Conservation (phyloP, 2,797 vertebrate species). For the Perodicticus potto region DNA sequence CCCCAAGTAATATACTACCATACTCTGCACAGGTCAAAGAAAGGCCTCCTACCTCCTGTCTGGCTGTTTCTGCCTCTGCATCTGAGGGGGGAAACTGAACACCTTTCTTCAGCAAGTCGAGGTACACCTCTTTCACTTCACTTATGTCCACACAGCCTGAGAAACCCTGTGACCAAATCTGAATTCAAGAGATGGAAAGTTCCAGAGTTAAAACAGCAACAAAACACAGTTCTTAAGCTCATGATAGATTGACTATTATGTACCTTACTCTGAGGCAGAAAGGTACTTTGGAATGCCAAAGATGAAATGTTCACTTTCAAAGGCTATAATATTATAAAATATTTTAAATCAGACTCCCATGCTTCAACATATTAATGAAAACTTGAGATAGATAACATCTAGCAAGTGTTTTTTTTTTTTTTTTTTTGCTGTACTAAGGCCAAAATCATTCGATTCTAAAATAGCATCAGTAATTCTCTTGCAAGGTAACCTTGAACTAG, state of each 20-base stretch:
- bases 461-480: conserved; percentile 1
- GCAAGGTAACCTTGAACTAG: conserved; percentile 22
- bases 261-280: not conserved
- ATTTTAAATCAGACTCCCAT: not conserved
- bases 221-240: conserved; percentile 40
- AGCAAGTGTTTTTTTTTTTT: not conserved
- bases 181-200: conserved; percentile 66
- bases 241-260: not conserved
- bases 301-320: conserved; percentile 34
- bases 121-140: conserved; percentile 89
- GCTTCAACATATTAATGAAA: conserved; percentile 12
- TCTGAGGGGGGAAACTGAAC: conserved; percentile 87
- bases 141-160: conserved; percentile 87
- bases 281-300: not conserved
- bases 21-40: not conserved
- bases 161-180: conserved; percentile 88
- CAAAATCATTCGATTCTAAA: conserved; percentile 44
- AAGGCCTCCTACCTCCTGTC: conserved; percentile 82
- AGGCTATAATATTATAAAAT: conserved; percentile 15
- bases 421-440: not conserved
- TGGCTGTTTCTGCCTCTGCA: conserved; percentile 50
- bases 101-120: conserved; percentile 90
- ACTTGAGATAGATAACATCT: not conserved
- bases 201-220: conserved; percentile 13
- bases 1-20: not conserved